These are phyloP conservation scores for Gonatopus flavifemur DNA, from an alignment of 1,140 invertebrate genomes.

Conservation along the genomic window DNA sequence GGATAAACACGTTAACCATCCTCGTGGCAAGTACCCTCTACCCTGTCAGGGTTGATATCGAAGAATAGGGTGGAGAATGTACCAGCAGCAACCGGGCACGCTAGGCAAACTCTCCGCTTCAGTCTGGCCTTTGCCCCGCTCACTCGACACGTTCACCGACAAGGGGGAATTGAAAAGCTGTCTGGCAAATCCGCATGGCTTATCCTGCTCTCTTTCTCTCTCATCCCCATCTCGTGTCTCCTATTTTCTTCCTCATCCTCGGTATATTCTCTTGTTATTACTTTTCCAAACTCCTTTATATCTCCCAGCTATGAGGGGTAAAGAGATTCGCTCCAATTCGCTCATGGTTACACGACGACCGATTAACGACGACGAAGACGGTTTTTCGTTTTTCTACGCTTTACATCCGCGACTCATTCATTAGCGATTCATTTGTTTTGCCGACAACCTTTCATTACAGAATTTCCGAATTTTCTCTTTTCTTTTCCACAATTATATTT, in stretches of 20 bases:
- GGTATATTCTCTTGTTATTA: too few species aligned
- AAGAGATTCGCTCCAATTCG: too few species aligned
- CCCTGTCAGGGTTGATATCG: too few species aligned
- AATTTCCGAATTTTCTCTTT: too few species aligned
- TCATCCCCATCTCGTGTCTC: background rate
- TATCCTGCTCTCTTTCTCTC: constrained; percentile 30
- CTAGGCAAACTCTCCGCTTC: constrained; percentile 25
- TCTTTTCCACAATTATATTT: too few species aligned
- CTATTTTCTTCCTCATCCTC: constrained; percentile 1
- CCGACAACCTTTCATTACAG: too few species aligned
- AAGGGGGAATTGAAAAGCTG: constrained; percentile 56
- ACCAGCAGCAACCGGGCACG: too few species aligned
- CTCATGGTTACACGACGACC: constrained; percentile 32
- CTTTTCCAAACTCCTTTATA: too few species aligned
- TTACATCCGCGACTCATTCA: too few species aligned
- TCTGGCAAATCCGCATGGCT: constrained; percentile 53
- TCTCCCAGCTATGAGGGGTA: too few species aligned
- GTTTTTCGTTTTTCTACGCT: background rate
- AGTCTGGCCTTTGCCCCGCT: constrained; percentile 40
- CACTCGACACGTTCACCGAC: constrained; percentile 52
- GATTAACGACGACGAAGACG: constrained; percentile 6
- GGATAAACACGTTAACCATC: constrained; percentile 19
- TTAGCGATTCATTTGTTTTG: too few species aligned
- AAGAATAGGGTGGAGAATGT: too few species aligned
- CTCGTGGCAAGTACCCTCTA: background rate